Base-by-base conservation (phyloP, 23 tunicate genomes). In the Clavelina lepadiformis region DNA sequence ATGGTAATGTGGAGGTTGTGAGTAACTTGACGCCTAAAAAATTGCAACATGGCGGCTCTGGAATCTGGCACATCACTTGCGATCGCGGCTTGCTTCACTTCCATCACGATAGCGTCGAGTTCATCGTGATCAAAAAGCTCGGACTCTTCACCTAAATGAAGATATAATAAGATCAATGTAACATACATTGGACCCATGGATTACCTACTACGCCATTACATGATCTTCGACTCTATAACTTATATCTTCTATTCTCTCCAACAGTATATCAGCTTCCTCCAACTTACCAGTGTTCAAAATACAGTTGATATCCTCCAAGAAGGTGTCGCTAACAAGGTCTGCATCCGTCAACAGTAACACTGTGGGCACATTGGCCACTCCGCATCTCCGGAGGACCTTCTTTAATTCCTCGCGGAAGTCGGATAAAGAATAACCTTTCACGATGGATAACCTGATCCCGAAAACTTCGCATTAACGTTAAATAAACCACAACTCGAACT, bases 331-430 rank as follows among this genome's bases (percentile, higher is more conserved):
- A 23, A 89, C 97, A 67, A 88, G 71, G 38, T 89, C 97, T 6
- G 97, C 87, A 63, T 89, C 97, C 30, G 89, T 89, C 31, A 89
- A 73, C 1, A 89, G 76, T 33, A 89, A 75, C 23, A 89, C 97
- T 34, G 83, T 75, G 2, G 88, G 79, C 21, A 8, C 35, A 46
- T 89, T 76, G 1, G 63, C 36, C 2, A 89, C 83, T 61, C 97
- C 97, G 49, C 91, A 72, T 33, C 31, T 59, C 26, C 76, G 54
- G 13, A 82, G 59, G 6, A 89, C 81, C 71, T 81, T 89, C 62
- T 89, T 89, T 70, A 89, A 61, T 53, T 89, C 97, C 47, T 89
- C 97, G 11, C 97, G 79, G 54, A 89, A 89, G 51, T 89, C 97
- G 11, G 51, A 46, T 29, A 82, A 74, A 1, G 89, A 47, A 57